Base-by-base conservation (phyloP, 2,113 vertebrate genomes). In the Antechinus flavipes region DNA sequence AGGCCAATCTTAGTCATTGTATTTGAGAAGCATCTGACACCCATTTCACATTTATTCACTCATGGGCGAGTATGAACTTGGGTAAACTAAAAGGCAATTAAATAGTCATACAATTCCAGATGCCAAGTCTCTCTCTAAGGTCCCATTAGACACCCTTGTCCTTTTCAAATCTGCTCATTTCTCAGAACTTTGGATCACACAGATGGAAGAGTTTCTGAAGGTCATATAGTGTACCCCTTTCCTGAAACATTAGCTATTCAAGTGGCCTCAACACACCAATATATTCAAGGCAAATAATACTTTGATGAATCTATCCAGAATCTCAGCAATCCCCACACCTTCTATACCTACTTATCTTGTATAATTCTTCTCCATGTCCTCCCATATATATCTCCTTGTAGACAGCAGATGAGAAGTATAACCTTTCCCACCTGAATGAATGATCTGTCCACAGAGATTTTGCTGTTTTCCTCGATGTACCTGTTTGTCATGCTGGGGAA, bases 201-300 rank as follows among this genome's bases (percentile, higher is more conserved):
- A n/a, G 24, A 91, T 35, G 52, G 2, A 53, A 90, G 91, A 93
- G 49, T 93, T 56, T 89, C 92, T 16, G 91, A 95, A 54, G 56
- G 30, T 10, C 1, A 42, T 49, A 90, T 35, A 49, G 14, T 42
- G 91, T 46, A 42, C 10, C 68, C 89, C 50, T 84, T 91, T 90
- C 27, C 91, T 56, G 26, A 55, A 46, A 46, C 42, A 23, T 3
- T 50, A 61, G 89, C 92, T 47, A 14, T 2, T 3, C 24, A 46
- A 47, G n/a, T 84, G 53, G 42, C 92, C 30, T 61, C 53, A n/a
- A 27, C 90, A 54, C 19, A 10, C 9, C n/a, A 27, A 30, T 16
- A 52, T 54, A 35, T 76, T 89, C 54, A 46, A 61, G 55, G 90
- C 23, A 61, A 76, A n/a, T 58, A 84, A 84, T n/a, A 84, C n/a